These are phyloP conservation scores for Caenorhabditis parvicauda DNA, from an alignment of 2,888 invertebrate genomes.

Conservation along the genomic window DNA sequence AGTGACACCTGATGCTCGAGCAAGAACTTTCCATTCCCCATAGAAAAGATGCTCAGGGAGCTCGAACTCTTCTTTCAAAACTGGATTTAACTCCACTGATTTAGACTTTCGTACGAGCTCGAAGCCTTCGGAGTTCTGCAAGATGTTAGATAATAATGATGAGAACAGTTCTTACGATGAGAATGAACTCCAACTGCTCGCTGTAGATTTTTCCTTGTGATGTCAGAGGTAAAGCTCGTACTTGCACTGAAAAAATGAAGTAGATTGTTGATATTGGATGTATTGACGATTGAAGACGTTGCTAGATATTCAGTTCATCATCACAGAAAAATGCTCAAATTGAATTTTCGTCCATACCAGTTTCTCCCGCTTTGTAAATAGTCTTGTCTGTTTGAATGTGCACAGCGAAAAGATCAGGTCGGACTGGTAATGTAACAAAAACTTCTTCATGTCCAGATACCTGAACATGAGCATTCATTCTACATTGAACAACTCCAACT, in stretches of 20 bases:
- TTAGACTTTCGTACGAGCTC: conserved; percentile 14
- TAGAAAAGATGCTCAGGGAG: conserved; percentile 46
- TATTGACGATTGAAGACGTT: neutral
- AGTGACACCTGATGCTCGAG: conserved; percentile 18
- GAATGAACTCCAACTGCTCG: conserved; percentile 30
- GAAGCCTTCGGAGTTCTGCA: conserved; percentile 21
- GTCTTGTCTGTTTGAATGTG: conserved; percentile 52
- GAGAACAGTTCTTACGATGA: conserved; percentile 22
- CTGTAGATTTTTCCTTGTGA: conserved; percentile 35
- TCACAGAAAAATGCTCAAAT: conserved; percentile 10
- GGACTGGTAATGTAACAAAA: conserved; percentile 16
- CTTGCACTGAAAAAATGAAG: conserved; percentile 33
- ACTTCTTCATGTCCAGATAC: conserved; percentile 22
- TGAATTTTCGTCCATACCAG: conserved; percentile 26
- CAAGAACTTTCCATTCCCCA: conserved; percentile 46
- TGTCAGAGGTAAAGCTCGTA: conserved; percentile 50
- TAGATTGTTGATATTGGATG: too few relatives aligned
- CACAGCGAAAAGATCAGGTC: conserved; percentile 42
- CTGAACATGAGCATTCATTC: neutral
- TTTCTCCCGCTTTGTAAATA: conserved; percentile 49
- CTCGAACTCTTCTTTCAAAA: conserved; percentile 28
- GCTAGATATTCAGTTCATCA: neutral
- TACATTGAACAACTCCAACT: too few relatives aligned
- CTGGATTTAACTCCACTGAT: conserved; percentile 6
- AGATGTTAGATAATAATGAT: neutral